Conservation (phyloP, 53 echinoderm and acorn worm species). For the Paracentrotus lividus region DNA sequence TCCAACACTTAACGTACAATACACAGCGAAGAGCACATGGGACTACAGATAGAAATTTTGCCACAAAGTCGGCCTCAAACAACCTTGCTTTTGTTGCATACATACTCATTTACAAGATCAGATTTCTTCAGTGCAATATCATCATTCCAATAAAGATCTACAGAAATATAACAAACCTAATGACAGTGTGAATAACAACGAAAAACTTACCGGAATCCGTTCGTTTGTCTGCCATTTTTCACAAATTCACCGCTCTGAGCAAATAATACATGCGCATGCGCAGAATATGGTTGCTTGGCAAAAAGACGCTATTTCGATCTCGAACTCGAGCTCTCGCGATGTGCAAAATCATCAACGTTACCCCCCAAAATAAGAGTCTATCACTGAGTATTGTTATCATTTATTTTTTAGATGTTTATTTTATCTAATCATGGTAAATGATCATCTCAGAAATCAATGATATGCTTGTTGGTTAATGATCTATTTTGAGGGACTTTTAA, state of each 20-base stretch:
- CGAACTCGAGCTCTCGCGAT: neutral
- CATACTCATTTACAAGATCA: neutral
- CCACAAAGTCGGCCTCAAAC: neutral
- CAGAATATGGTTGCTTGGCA: constrained; percentile 54
- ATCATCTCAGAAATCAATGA: too few species aligned
- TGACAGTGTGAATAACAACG: neutral
- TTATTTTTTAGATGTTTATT: too few species aligned
- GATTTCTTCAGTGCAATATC: too few species aligned
- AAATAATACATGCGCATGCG: constrained; percentile 48
- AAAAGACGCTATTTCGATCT: neutral
- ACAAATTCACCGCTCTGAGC: neutral
- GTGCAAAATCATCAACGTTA: too few species aligned
- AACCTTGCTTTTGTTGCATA: neutral
- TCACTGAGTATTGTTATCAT: too few species aligned
- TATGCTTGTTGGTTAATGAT: too few species aligned
- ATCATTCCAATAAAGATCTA: too few species aligned
- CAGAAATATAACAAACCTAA: neutral
- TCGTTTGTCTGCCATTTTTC: constrained; percentile 62
- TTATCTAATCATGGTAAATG: too few species aligned
- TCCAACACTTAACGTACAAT: neutral
- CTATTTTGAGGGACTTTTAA: too few species aligned
- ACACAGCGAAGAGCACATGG: neutral
- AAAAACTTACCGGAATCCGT: constrained; percentile 42
- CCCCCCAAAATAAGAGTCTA: too few species aligned
- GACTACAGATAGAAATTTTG: neutral